These are phyloP conservation scores for Agrypnia vestita DNA, from an alignment of 1,140 invertebrate genomes.

Conservation along the genomic window DNA sequence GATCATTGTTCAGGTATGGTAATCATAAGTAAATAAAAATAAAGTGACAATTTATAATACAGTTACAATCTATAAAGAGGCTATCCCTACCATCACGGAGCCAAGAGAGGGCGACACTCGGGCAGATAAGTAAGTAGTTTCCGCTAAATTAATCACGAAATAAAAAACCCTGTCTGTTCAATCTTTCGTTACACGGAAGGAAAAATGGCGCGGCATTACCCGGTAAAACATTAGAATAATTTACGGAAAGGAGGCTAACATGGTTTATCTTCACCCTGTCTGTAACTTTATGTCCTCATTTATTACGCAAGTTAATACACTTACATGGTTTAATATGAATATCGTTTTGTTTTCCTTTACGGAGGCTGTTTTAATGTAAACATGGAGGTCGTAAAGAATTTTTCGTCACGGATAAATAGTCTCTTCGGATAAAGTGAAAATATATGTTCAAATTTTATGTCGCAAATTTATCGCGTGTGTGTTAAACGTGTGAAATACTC, in stretches of 20 bases:
- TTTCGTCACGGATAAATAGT: conserved; percentile 8
- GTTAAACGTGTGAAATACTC: conserved; percentile 12
- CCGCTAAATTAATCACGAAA: conserved; percentile 8
- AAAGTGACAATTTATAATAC: too few relatives aligned
- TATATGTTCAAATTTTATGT: conserved; percentile 38
- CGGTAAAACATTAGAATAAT: conserved; percentile 20
- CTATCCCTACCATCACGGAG: not conserved
- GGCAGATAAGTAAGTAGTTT: not conserved
- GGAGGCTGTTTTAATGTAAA: conserved; percentile 2
- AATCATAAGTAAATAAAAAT: too few relatives aligned
- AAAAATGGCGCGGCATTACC: conserved; percentile 14
- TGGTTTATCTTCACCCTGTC: not conserved
- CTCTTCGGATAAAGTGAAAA: conserved; percentile 26
- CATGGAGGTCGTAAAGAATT: conserved; percentile 23
- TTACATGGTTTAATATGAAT: conserved; percentile 14
- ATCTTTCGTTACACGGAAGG: conserved; percentile 6
- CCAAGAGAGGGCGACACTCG: conserved; percentile 4
- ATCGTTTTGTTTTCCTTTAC: conserved; percentile 19
- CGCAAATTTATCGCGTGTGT: conserved; percentile 15
- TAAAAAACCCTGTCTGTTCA: conserved; percentile 19
- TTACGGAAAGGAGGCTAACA: conserved; percentile 17
- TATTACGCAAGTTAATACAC: conserved; percentile 24
- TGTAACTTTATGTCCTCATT: conserved; percentile 19
- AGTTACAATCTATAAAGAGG: too few relatives aligned
- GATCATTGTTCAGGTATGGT: too few relatives aligned